Evolutionary conservation across 2,797 vertebrate genomes (phyloP).

Genomic region (Myoxocephalus aenaeus): DNA sequence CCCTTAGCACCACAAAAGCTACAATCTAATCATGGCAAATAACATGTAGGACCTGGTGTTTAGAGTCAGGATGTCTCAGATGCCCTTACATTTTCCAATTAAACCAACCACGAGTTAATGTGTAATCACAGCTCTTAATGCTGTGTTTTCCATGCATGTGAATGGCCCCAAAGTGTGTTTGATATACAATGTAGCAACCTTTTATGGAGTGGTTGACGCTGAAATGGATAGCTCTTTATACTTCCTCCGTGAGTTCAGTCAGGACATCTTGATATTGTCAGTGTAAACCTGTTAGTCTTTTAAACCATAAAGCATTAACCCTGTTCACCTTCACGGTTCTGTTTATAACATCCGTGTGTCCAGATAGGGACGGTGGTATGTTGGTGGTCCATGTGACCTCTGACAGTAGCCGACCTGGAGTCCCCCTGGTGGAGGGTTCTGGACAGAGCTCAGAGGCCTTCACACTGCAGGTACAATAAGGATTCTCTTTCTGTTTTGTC

Average conservation of each 20-base stretch:
- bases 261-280: not conserved
- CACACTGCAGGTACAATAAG: slow-evolving; percentile 49
- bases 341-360: not conserved
- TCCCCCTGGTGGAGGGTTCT: slow-evolving; percentile 66
- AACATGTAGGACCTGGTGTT: no score
- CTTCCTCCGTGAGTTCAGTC: not conserved
- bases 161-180: no score
- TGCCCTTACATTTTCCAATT: no score
- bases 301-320: not conserved
- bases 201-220: not conserved
- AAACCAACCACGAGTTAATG: no score
- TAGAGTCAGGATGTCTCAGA: no score
- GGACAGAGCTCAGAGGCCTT: slow-evolving; percentile 18
- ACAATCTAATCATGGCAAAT: no score
- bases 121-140: no score
- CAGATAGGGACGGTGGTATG: slow-evolving; percentile 82
- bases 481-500: not conserved
- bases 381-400: slow-evolving; percentile 73
- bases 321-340: not conserved
- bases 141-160: no score
- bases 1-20: no score
- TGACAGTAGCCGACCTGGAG: slow-evolving; percentile 29
- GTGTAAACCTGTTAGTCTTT: not conserved
- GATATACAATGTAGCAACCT: no score
- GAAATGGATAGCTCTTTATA: not conserved